Base-by-base conservation (phyloP, 1,140 invertebrate species). In the Anastrepha ludens region DNA sequence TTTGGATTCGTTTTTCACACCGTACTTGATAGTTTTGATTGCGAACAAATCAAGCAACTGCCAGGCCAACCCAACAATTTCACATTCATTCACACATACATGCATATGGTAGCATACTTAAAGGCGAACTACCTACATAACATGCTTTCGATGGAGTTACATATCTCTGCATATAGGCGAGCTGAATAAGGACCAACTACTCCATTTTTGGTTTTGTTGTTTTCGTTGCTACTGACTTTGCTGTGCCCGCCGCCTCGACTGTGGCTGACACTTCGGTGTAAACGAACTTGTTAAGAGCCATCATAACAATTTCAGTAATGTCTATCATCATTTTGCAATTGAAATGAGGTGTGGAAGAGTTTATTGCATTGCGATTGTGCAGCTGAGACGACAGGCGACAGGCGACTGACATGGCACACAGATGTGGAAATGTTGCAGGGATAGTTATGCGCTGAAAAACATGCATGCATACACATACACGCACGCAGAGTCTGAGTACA, bases 311-410 rank as follows among this genome's bases (percentile, higher is more conserved):
- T 86, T 62, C 58, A 62, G 58, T 86, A 86, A 86, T 86, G 85
- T 86, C 85, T 86, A 62, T 86, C 85, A 86, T 86, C 85, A 86
- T 86, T 86, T 86, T 64, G 85, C 85, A 86, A 86, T 86, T 86
- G 85, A 86, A 86, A 86, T 86, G 29, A 86, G 85, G 85, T 86
- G 85, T 62, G 39, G 85, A 86, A 86, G 85, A 62, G 85, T 62
- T 81, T 81, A 81, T 81, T 81, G 74, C 74, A 81, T 81, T 81
- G 74, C 11, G 47, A 47, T 20, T 50, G 47, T 55, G 47, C 74
- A 81, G 74, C 74, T 65, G 62, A 65, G 62, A 86, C 39, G 81
- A 58, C 81, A 20, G 81, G 29, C 85, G 15, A 2, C n/a, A 67
- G 65, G 70, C 39, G 70, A 78, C 70, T 44, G 39, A 39, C 70